Conservation (phyloP, 2,113 vertebrate species). For the Aramus guarauna region DNA sequence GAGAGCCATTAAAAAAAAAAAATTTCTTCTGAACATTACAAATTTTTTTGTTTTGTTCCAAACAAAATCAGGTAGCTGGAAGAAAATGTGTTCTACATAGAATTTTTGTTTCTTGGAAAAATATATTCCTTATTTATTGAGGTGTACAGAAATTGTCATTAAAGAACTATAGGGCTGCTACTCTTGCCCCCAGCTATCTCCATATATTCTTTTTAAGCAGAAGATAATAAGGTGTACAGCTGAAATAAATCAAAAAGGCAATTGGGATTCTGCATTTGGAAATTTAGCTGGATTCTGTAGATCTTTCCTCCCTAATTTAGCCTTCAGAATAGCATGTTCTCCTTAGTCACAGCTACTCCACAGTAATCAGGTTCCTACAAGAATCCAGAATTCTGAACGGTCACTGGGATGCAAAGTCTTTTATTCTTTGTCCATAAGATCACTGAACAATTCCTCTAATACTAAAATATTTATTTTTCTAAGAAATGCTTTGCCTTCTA, state of each 20-base stretch:
- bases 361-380: background rate
- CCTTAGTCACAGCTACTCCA: background rate
- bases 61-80: background rate
- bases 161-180: background rate
- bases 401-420: background rate
- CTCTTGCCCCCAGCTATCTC: background rate
- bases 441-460: background rate
- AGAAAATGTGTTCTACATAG: accelerated
- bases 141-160: background rate
- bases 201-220: background rate
- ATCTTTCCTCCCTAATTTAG: background rate
- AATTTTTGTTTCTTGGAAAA: background rate
- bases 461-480: background rate
- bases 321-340: background rate
- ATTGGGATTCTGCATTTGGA: background rate
- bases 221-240: background rate
- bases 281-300: background rate
- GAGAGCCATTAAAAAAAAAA: background rate
- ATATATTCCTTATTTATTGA: background rate
- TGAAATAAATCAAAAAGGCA: background rate
- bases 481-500: background rate
- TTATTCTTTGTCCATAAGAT: background rate
- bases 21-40: background rate
- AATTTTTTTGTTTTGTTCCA: background rate
- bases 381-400: background rate